Evolutionary conservation across 2,888 invertebrate species (phyloP).

Genomic region (Morpho achilles): DNA sequence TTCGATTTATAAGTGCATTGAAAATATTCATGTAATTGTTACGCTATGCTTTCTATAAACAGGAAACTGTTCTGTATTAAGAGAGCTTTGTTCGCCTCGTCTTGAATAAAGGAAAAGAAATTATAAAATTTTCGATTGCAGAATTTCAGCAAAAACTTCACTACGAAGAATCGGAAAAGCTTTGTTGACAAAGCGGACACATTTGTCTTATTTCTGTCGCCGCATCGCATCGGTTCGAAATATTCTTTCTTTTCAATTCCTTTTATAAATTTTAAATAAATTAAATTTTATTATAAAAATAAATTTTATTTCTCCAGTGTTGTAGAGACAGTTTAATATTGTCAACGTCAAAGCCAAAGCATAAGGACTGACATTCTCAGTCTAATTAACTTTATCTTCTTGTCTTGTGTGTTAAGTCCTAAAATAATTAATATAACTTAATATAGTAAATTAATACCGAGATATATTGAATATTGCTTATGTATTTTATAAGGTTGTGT

Average conservation of each 20-base stretch:
- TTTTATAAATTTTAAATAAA: too few species aligned
- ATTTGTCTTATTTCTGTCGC: constrained; percentile 15
- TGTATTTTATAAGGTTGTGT: too few species aligned
- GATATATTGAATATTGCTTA: too few species aligned
- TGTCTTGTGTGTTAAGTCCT: too few species aligned
- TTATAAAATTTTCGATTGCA: background rate
- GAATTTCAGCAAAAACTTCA: constrained; percentile 5
- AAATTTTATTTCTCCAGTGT: constrained; percentile 15
- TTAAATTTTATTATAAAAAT: constrained; percentile 19
- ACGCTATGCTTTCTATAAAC: background rate
- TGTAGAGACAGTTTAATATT: constrained; percentile 11
- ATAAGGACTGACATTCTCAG: constrained; percentile 16
- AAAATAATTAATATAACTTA: too few species aligned
- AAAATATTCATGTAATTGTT: background rate
- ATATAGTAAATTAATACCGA: too few species aligned
- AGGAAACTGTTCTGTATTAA: constrained; percentile 3
- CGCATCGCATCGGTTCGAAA: constrained; percentile 10
- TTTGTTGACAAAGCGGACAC: constrained; percentile 17
- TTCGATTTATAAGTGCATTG: background rate
- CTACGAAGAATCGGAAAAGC: constrained; percentile 12
- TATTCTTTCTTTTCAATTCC: constrained; percentile 9
- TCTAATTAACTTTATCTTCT: constrained; percentile 14
- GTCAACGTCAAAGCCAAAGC: constrained; percentile 17
- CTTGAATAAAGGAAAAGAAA: constrained; percentile 2
- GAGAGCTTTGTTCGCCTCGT: background rate